phyloP scores from a whole-genome alignment of 2,113 vertebrate species.

The Melozone crissalis region DNA sequence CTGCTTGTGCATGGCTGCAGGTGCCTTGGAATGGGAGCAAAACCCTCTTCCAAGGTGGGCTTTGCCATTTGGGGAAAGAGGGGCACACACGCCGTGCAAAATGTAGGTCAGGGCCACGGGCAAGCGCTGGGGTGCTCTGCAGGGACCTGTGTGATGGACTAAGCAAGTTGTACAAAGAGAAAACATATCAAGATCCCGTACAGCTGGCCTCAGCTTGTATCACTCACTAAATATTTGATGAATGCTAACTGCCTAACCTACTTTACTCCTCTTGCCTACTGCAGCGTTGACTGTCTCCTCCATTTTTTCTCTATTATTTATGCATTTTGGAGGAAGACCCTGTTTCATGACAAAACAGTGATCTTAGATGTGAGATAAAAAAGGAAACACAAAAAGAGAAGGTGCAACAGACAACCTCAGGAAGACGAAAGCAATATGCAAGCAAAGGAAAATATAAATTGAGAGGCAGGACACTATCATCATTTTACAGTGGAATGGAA shows the following conservation, averaged over 20 bases:
- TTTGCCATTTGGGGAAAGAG: background rate
- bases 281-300: background rate
- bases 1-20: accelerated
- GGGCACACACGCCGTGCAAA: accelerated
- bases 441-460: background rate
- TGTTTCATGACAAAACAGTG: accelerated
- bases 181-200: background rate
- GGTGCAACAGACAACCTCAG: background rate
- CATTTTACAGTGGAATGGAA: background rate
- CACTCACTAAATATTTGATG: slow-evolving; percentile 10
- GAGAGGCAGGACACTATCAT: background rate
- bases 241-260: background rate
- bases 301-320: background rate
- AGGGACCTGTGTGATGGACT: background rate
- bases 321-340: background rate
- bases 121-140: background rate
- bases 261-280: background rate
- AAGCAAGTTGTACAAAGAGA: background rate
- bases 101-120: background rate
- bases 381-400: background rate
- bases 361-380: background rate
- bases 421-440: background rate
- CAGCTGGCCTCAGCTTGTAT: background rate
- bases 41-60: background rate
- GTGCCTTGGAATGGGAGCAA: background rate